A percentile compares a stretch with the other conserved stretches of the same genome.
Evolutionary conservation across 2,888 invertebrate species (phyloP).

Genomic region (Trichacis sp.): DNA sequence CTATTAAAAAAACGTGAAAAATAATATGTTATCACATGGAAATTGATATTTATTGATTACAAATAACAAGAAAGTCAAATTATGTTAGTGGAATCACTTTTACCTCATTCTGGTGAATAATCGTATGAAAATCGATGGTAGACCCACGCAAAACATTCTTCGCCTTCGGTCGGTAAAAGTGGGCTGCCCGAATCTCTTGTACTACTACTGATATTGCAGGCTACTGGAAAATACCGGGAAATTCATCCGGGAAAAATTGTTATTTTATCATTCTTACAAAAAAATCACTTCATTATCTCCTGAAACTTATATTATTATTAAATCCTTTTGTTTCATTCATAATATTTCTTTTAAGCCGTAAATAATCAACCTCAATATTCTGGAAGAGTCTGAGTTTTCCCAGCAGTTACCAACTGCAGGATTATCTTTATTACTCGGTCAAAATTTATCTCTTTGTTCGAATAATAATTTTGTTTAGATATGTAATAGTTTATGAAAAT

Average conservation of each 20-base stretch:
- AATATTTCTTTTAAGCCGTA: background rate
- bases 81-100: conserved; percentile 51
- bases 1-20: too few relatives aligned
- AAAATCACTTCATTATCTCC: too few relatives aligned
- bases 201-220: conserved; percentile 22
- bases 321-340: background rate
- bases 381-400: background rate
- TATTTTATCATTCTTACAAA: background rate
- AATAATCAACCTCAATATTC: background rate
- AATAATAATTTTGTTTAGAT: too few relatives aligned
- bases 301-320: too few relatives aligned
- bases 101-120: too few relatives aligned
- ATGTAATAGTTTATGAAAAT: too few relatives aligned
- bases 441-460: too few relatives aligned
- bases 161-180: conserved; percentile 32
- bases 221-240: too few relatives aligned
- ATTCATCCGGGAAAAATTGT: background rate
- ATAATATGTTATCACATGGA: too few relatives aligned
- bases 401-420: conserved; percentile 29
- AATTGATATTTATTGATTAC: too few relatives aligned
- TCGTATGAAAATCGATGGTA: conserved; percentile 25
- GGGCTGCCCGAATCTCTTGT: background rate
- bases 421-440: background rate
- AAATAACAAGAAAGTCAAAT: conserved; percentile 15
- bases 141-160: conserved; percentile 10